Percentiles rank a stretch among this genome's conserved stretches.
phyloP scores from a whole-genome alignment of 2,797 vertebrate genomes.

The Acipenser transmontanus region DNA sequence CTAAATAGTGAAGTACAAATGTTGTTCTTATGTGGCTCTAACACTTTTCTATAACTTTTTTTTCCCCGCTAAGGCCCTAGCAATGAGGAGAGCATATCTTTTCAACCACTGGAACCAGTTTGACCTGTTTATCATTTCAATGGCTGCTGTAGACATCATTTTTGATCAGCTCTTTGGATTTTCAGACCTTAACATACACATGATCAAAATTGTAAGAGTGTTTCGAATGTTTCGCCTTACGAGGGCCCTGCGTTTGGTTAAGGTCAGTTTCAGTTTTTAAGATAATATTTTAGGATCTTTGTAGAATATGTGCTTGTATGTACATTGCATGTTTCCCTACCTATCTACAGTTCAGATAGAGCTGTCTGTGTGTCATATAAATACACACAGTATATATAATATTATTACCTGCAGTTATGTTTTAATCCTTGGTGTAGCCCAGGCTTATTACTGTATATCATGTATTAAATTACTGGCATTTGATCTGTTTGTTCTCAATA shows the following conservation, averaged over 20 bases:
- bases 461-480: background rate
- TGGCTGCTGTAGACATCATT: constrained; percentile 22
- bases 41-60: no score
- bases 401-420: no score
- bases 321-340: no score
- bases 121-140: constrained; percentile 21
- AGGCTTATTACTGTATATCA: background rate
- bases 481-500: background rate
- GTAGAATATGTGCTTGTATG: no score
- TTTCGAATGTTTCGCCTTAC: constrained; percentile 22
- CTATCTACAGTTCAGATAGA: no score
- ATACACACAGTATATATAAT: no score
- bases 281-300: background rate
- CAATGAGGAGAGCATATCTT: constrained; percentile 24
- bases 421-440: no score
- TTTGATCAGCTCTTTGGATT: constrained; percentile 15
- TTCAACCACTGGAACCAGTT: constrained; percentile 28
- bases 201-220: constrained; percentile 16
- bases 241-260: constrained; percentile 22
- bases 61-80: constrained; percentile 16
- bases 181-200: constrained; percentile 13
- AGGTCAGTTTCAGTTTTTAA: constrained; percentile 15
- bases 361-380: no score
- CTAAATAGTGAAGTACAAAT: no score
- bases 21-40: no score